These are phyloP conservation scores for Ooceraea biroi DNA, from an alignment of 1,140 invertebrate genomes.

Conservation along the genomic window DNA sequence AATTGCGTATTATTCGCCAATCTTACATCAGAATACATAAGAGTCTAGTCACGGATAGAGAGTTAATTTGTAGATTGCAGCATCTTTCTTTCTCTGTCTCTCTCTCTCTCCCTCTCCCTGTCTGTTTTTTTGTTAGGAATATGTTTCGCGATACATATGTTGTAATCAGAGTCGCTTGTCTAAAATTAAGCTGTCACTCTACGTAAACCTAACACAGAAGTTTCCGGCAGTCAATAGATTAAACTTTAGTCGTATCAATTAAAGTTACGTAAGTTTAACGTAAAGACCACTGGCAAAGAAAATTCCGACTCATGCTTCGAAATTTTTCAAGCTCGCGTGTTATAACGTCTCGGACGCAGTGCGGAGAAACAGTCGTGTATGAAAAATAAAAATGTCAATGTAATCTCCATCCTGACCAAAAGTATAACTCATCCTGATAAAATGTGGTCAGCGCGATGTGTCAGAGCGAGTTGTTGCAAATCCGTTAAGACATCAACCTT, in stretches of 20 bases:
- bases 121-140: too few relatives aligned
- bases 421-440: neutral
- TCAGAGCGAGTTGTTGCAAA: neutral
- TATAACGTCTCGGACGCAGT: neutral
- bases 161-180: neutral
- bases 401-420: neutral
- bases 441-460: neutral
- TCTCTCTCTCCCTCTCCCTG: neutral
- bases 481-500: too few relatives aligned
- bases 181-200: conserved; percentile 38
- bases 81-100: too few relatives aligned
- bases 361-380: neutral
- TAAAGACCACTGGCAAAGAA: neutral
- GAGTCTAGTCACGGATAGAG: too few relatives aligned
- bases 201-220: conserved; percentile 14
- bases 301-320: neutral
- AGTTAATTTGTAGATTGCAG: neutral
- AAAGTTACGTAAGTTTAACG: conserved; percentile 51
- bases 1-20: too few relatives aligned
- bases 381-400: neutral
- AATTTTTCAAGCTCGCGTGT: neutral
- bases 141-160: neutral
- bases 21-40: too few relatives aligned
- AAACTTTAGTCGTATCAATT: conserved; percentile 37
- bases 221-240: conserved; percentile 48